Evolutionary conservation across 2,797 vertebrate species (phyloP), one percentile per base, ranked within the genome.

Genomic region (Pelodytes ibericus): DNA sequence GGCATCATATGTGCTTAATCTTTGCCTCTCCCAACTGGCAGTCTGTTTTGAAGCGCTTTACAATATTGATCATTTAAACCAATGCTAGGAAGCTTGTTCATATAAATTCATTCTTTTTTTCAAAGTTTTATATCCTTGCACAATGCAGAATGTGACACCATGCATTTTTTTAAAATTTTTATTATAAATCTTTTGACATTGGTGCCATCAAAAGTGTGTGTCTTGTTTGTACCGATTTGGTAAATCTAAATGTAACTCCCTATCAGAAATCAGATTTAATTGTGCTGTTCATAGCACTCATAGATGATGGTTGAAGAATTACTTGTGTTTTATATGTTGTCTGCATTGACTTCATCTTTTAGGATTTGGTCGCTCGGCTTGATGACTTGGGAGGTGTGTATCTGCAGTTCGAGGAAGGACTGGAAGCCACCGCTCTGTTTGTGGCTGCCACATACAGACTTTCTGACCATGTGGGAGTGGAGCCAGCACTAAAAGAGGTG

Each of bases 331-430:
- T n/a, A n/a, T n/a, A n/a, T n/a, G n/a, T n/a, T n/a, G n/a, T n/a
- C n/a, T n/a, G n/a, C n/a, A 44, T 10, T 44, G 41, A 44, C n/a
- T 13, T 20, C 24, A n/a, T 29, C 72, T 22, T 24, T 58, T 82
- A 99, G 98, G 98, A 99, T 84, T 92, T 99, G 76, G 97, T 96
- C 0, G 96, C 96, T 72, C 96, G 96, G 33, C 82, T 99, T 85
- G 98, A 99, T 89, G 97, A 99, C 78, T 87, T 99, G 5, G 98
- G 98, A 24, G 96, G 96, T 6, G 80, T 97, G 56, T 99, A 96
- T 87, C 94, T 99, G 44, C 98, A 99, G 83, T 99, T 99, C 88
- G 98, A 99, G 83, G 98, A 99, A 87, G 98, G 98, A 29, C 92
- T 99, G 11, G 97, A 99, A 88, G 92, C 93, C 0, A 99, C 97